Conservation (phyloP, 1,140 invertebrate genomes). For the Anadara kagoshimensis region DNA sequence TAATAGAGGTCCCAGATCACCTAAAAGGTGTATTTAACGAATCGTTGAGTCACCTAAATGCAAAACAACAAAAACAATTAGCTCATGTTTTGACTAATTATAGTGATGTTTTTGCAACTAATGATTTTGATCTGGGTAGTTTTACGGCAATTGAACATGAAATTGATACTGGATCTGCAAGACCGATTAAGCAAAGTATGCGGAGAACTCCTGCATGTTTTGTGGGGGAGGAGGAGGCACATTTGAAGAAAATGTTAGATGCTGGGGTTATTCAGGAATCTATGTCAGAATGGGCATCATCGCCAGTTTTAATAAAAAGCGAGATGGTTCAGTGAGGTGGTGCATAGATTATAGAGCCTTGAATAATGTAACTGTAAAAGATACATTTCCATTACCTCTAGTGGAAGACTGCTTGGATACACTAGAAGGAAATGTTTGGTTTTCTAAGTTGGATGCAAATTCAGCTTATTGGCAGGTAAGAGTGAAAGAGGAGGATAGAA, state of each 20-base stretch:
- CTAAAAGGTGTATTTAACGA: too few species aligned
- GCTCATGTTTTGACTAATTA: neutral
- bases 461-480: conserved; percentile 30
- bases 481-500: conserved; percentile 18
- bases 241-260: conserved; percentile 17
- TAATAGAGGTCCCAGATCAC: too few species aligned
- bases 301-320: conserved; percentile 18
- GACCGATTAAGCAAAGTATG: conserved; percentile 5
- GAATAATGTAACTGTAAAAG: conserved; percentile 20
- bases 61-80: too few species aligned
- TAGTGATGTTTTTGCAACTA: conserved; percentile 10
- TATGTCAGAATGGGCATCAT: conserved; percentile 8
- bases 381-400: conserved; percentile 26
- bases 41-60: too few species aligned
- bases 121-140: conserved; percentile 5
- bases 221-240: conserved; percentile 9
- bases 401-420: conserved; percentile 36
- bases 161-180: conserved; percentile 7
- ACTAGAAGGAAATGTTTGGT: conserved; percentile 14
- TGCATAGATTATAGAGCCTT: conserved; percentile 31
- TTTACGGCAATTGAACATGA: conserved; percentile 7
- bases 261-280: conserved; percentile 16
- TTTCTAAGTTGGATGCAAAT: conserved; percentile 5
- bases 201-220: conserved; percentile 16
- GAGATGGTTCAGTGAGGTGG: conserved; percentile 24